These are phyloP conservation scores for Morus bassanus DNA, from an alignment of 2,797 vertebrate species.

Conservation along the genomic window DNA sequence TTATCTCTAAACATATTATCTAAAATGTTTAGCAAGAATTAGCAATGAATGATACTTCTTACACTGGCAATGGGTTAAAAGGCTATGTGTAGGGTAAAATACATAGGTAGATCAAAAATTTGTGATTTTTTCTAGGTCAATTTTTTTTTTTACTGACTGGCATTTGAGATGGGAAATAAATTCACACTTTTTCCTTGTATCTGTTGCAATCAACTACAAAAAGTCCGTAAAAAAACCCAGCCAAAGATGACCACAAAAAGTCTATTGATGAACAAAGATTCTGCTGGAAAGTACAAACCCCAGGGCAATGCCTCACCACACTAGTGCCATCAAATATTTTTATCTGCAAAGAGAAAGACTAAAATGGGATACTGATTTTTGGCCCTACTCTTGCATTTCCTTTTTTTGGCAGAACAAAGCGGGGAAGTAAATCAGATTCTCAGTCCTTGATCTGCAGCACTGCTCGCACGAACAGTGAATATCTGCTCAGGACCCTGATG, in stretches of 20 bases:
- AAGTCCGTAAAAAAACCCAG: background rate
- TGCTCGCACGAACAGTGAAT: background rate
- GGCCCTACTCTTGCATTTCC: background rate
- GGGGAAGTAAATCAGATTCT: background rate
- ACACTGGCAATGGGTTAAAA: background rate
- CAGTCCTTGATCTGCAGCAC: background rate
- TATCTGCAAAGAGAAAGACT: background rate
- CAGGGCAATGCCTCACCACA: background rate
- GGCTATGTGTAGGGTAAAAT: background rate
- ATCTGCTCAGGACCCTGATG: background rate
- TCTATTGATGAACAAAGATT: background rate
- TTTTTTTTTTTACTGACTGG: background rate
- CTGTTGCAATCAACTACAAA: background rate
- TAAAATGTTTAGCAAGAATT: background rate
- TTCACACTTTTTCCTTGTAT: background rate
- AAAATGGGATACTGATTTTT: background rate
- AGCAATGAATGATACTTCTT: background rate
- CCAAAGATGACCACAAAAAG: background rate
- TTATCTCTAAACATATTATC: background rate
- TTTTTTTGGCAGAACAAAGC: background rate
- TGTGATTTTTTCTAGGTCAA: background rate
- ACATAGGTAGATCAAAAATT: background rate
- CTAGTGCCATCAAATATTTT: background rate
- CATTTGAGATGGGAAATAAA: background rate
- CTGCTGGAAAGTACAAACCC: background rate